Evolutionary conservation across 1,140 invertebrate species (phyloP).

Genomic region (Augochlora pura): DNA sequence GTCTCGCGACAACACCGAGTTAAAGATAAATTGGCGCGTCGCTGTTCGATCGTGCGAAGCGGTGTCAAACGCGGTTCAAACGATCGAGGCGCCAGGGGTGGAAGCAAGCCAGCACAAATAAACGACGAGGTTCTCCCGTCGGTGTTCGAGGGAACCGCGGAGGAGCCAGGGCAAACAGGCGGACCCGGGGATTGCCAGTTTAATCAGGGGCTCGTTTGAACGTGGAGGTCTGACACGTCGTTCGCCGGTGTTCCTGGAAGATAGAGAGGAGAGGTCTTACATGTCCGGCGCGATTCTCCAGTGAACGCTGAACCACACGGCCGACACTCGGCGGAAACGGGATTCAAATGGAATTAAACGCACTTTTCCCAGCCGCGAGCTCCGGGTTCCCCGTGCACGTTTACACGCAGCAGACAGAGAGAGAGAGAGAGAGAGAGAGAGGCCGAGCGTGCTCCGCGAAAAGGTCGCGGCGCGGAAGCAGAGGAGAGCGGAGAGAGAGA

Average conservation of each 20-base stretch:
- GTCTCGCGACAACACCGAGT: no score
- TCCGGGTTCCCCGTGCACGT: slow-evolving; percentile 27
- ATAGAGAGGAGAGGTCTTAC: slow-evolving; percentile 44
- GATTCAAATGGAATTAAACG: slow-evolving; percentile 51
- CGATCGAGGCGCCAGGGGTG: no score
- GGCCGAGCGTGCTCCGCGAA: slow-evolving; percentile 19
- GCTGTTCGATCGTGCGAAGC: no score
- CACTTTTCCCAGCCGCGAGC: slow-evolving; percentile 27
- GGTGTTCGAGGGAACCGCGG: neutral
- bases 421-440: no score
- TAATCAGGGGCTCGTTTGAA: slow-evolving; percentile 25
- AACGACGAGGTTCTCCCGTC: neutral
- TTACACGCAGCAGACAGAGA: no score
- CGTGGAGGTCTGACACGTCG: slow-evolving; percentile 18
- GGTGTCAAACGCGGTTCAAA: no score
- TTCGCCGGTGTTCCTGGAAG: slow-evolving; percentile 8
- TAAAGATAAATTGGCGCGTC: no score
- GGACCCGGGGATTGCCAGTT: slow-evolving; percentile 3
- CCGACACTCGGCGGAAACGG: slow-evolving; percentile 23
- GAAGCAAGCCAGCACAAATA: no score
- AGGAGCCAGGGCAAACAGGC: slow-evolving; percentile 19
- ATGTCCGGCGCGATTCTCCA: slow-evolving; percentile 44
- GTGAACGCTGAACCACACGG: slow-evolving; percentile 31
- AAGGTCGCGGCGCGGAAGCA: slow-evolving; percentile 17
- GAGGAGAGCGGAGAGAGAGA: no score